These are phyloP conservation scores for Solea senegalensis DNA, from an alignment of 2,113 vertebrate genomes.

Conservation along the genomic window DNA sequence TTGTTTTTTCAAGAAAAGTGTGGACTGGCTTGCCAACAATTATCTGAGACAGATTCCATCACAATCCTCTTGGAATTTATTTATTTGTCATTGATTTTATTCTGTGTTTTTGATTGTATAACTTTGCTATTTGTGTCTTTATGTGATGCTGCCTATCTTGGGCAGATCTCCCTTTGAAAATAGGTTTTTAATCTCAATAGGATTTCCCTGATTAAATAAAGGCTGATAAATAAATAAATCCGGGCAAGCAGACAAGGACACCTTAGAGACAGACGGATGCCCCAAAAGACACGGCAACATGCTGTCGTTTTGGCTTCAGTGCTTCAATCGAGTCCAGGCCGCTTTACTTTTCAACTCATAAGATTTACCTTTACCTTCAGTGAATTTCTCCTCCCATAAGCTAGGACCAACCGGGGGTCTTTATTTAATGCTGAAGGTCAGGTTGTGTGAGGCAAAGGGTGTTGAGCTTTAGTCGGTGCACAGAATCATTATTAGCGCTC, in stretches of 20 bases:
- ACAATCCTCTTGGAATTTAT: too few species aligned
- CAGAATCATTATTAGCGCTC: constrained; percentile 53
- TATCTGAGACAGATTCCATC: too few species aligned
- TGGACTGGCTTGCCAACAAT: too few species aligned
- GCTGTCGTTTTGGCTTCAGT: constrained; percentile 1
- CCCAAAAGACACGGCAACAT: constrained; percentile 4
- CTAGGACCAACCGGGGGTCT: background rate
- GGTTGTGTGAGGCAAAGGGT: constrained; percentile 19
- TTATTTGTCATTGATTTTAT: too few species aligned
- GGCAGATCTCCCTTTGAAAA: too few species aligned
- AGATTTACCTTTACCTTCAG: constrained; percentile 22
- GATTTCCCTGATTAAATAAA: too few species aligned
- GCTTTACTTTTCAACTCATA: constrained; percentile 49
- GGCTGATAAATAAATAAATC: too few species aligned
- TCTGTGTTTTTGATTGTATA: too few species aligned
- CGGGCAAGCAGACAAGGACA: background rate
- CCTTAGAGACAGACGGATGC: background rate
- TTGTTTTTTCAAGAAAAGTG: too few species aligned
- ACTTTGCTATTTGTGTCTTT: too few species aligned
- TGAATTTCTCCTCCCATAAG: constrained; percentile 7
- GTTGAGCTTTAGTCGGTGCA: constrained; percentile 40
- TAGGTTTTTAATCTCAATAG: too few species aligned
- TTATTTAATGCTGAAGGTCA: constrained; percentile 47
- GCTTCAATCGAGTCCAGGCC: constrained; percentile 49
- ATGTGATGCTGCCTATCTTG: too few species aligned